Evolutionary conservation across 2,113 vertebrate genomes (phyloP), one percentile per base, ranked within the genome.

Genomic region (Paramormyrops kingsleyae): DNA sequence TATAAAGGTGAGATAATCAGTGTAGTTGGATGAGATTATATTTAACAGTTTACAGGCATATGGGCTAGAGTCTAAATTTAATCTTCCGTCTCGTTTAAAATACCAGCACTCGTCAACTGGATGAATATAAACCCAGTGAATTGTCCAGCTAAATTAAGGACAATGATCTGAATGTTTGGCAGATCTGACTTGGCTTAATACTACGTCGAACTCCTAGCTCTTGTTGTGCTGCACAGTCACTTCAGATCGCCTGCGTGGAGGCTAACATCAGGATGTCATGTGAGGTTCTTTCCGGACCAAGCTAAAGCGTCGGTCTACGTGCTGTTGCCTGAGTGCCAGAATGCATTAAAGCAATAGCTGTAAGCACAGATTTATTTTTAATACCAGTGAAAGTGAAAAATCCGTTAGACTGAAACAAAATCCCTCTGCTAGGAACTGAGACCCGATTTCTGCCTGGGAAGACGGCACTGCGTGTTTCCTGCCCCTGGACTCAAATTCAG

Each of bases 1-100:
- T 94, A 94, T 96, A 93, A 92, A 94, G 90, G 88, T 91, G 92
- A 56, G 93, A 93, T 96, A 97, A 97, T 97, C 94, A n/a, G 83
- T 47, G 83, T 19, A 47, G 24, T 47, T 44, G 83, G 42, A 42
- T 84, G 7, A 12, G 19, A 84, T 84, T 84, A 47, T 84, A 13
- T 21, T 47, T 84, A 84, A 44, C 39, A 84, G 39, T 84, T 47
- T 46, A 47, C 9, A 92, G 93, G 62, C 95, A 95, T 93, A 84
- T 21, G 92, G 93, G 62, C 95, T 95, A 93, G 90, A 53, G 89
- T 91, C 92, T 91, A 90, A 31, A 62, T 87, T 92, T 95, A 91
- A 93, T 96, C 94, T 91, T 91, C 92, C 90, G 53, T 88, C 74
- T 87, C 91, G 17, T 66, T 90, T 93, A 92, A 93, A 94, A 92